Conservation (phyloP, 2,113 vertebrate species). For the Aviceda subcristata region DNA sequence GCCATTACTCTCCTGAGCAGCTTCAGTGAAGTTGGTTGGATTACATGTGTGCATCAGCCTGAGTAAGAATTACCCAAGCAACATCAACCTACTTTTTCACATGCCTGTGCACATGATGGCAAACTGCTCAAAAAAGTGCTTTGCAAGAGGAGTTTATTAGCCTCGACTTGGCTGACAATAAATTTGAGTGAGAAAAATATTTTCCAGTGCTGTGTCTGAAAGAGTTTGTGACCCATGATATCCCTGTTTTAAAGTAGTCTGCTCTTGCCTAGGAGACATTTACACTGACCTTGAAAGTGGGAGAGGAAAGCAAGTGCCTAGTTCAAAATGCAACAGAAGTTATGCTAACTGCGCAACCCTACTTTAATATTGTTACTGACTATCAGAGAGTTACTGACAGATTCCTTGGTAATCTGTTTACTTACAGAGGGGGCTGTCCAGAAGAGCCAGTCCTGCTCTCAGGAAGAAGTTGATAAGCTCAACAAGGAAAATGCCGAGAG, state of each 20-base stretch:
- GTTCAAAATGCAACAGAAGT: not conserved
- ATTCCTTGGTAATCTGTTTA: slow-evolving; percentile 30
- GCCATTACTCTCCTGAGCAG: not conserved
- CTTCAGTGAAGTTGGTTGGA: not conserved
- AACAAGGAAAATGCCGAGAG: slow-evolving; percentile 82
- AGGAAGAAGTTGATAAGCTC: slow-evolving; percentile 78
- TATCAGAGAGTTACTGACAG: not conserved
- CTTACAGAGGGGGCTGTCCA: slow-evolving; percentile 70
- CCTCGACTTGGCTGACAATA: not conserved
- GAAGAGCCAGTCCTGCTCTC: slow-evolving; percentile 69
- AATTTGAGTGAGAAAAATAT: not conserved
- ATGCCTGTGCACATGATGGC: not conserved
- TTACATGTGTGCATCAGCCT: not conserved
- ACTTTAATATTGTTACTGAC: not conserved
- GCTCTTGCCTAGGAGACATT: not conserved
- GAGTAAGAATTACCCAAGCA: not conserved
- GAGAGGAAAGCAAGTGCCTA: not conserved
- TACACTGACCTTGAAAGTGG: not conserved
- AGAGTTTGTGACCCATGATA: not conserved
- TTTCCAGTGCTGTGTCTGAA: not conserved
- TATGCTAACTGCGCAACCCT: not conserved
- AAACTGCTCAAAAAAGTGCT: not conserved
- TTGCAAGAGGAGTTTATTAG: not conserved
- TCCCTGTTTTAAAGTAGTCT: not conserved
- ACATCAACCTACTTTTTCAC: not conserved